A percentile compares a stretch with the other conserved stretches of the same genome.
Conservation (phyloP, 2,113 vertebrate species). For the Haemorhous mexicanus region DNA sequence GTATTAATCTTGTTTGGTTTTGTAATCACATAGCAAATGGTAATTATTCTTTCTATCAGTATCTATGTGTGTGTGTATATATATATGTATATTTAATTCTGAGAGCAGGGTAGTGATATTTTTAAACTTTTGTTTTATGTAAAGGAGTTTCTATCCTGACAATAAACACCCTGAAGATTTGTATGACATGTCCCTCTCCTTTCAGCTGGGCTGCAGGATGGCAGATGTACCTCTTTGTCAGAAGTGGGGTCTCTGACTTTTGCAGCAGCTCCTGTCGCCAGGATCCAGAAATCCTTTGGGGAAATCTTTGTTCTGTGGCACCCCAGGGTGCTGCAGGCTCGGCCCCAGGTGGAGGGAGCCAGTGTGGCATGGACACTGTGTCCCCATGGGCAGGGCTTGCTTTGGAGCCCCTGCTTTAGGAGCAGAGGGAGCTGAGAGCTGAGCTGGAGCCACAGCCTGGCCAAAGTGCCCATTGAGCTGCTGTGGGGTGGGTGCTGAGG, state of each 20-base stretch:
- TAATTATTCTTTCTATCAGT: slow-evolving; percentile 28
- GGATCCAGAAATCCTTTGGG: background rate
- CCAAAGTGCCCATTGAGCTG: background rate
- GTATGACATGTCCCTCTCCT: background rate
- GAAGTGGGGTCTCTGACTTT: background rate
- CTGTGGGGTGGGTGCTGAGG: background rate
- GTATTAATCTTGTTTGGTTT: background rate
- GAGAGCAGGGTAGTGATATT: slow-evolving; percentile 33
- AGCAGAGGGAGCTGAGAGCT: background rate
- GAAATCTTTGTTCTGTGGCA: background rate
- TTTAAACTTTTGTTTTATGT: slow-evolving; percentile 55
- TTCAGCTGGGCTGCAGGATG: background rate
- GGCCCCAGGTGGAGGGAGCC: background rate
- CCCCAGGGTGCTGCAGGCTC: background rate
- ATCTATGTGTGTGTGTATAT: background rate
- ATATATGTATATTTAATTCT: slow-evolving; percentile 15
- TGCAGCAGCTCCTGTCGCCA: background rate
- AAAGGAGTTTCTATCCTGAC: slow-evolving; percentile 15
- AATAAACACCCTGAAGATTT: slow-evolving; percentile 63
- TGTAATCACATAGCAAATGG: background rate
- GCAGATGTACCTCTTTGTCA: accelerated
- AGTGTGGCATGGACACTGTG: accelerated
- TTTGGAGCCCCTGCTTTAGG: background rate
- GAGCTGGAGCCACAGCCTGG: background rate
- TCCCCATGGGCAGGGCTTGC: background rate